Conservation (phyloP, 2,113 vertebrate species). For the Diadophis punctatus region DNA sequence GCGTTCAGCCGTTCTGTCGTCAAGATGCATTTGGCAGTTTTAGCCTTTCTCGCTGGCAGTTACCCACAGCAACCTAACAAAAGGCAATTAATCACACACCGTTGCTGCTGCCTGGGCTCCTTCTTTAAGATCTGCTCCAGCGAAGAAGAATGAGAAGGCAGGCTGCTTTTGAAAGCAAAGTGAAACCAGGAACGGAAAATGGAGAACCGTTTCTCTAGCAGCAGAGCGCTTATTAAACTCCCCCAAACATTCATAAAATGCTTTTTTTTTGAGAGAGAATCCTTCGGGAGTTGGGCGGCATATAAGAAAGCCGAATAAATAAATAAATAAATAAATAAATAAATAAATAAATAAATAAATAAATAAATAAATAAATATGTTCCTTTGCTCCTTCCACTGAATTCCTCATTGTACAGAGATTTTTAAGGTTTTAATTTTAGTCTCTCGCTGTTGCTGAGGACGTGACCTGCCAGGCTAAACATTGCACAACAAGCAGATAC, state of each 20-base stretch:
- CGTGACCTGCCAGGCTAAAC: not conserved
- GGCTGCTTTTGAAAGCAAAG: not conserved
- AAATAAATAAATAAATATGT: no score
- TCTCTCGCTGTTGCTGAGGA: not conserved
- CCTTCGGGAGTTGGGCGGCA: no score
- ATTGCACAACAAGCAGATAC: not conserved
- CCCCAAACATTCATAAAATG: not conserved
- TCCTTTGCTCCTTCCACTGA: not conserved
- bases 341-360: no score
- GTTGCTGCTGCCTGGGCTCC: not conserved
- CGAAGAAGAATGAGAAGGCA: not conserved
- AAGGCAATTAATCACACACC: slow-evolving; percentile 27
- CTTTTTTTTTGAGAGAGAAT: not conserved
- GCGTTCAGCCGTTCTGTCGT: not conserved
- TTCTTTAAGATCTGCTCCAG: not conserved
- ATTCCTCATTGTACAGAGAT: not conserved
- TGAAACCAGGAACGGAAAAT: not conserved
- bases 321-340: no score
- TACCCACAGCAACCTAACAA: slow-evolving; percentile 48
- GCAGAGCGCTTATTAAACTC: not conserved
- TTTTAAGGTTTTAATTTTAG: not conserved
- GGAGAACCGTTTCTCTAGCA: not conserved
- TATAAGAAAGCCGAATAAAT: no score
- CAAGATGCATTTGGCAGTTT: slow-evolving; percentile 29
- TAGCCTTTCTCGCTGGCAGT: slow-evolving; percentile 19